Conservation (phyloP, 1,140 invertebrate species). For the Ganaspis sp. region DNA sequence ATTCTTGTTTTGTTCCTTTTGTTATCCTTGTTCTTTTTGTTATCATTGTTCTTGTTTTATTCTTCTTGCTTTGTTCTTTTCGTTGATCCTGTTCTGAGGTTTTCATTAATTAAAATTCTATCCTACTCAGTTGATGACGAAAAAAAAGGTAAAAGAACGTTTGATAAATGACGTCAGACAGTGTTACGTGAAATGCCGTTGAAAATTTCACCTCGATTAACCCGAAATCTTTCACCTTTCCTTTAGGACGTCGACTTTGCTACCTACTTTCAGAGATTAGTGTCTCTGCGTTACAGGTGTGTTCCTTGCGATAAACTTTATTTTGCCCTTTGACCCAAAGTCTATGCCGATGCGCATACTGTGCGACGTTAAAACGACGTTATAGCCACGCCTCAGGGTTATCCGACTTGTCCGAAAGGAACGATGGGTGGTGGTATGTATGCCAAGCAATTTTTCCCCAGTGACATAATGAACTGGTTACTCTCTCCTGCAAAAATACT, state of each 20-base stretch:
- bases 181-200: conserved; percentile 21
- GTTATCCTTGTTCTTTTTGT: no score
- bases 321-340: conserved; percentile 11
- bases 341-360: not conserved
- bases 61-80: no score
- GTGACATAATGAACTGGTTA: conserved; percentile 29
- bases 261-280: conserved; percentile 25
- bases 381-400: conserved; percentile 22
- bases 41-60: no score
- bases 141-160: not conserved
- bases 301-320: conserved; percentile 18
- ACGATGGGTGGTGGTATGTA: conserved; percentile 4
- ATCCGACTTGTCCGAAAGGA: conserved; percentile 6
- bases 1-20: no score
- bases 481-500: conserved; percentile 10
- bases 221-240: conserved; percentile 22
- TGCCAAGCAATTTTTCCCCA: conserved; percentile 22
- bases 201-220: conserved; percentile 30
- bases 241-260: conserved; percentile 5
- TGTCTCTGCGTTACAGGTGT: conserved; percentile 25
- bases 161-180: not conserved
- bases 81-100: no score
- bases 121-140: not conserved
- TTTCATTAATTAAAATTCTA: not conserved
- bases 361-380: conserved; percentile 20